These are phyloP conservation scores for Agraylea sexmaculata DNA, from an alignment of 1,140 invertebrate species.

Conservation along the genomic window DNA sequence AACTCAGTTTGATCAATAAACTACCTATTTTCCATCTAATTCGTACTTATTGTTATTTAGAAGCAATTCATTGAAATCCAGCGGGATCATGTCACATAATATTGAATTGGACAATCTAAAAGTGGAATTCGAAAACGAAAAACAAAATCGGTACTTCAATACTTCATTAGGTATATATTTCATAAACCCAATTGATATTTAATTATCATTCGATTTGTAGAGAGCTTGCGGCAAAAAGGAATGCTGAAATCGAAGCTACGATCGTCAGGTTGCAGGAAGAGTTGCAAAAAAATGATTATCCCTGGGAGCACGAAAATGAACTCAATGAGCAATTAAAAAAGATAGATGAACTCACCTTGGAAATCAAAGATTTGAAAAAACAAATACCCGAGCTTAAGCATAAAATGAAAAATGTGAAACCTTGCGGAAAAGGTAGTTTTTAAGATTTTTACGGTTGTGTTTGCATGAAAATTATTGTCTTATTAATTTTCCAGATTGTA, in stretches of 20 bases:
- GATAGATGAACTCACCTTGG: conserved; percentile 30
- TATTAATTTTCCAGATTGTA: conserved; percentile 27
- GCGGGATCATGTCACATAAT: conserved; percentile 22
- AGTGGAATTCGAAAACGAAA: conserved; percentile 38
- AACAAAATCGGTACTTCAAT: conserved; percentile 29
- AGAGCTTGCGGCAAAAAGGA: conserved; percentile 34
- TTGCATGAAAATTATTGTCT: conserved; percentile 12
- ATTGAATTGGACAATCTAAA: conserved; percentile 36
- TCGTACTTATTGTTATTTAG: too few relatives aligned
- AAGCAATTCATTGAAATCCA: conserved; percentile 20
- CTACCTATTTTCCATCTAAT: too few relatives aligned
- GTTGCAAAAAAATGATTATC: conserved; percentile 30
- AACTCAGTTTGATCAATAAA: too few relatives aligned
- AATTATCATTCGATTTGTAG: conserved; percentile 19
- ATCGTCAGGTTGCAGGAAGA: conserved; percentile 36
- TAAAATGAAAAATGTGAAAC: conserved; percentile 35
- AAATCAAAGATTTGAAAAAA: conserved; percentile 29
- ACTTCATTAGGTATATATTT: conserved; percentile 3
- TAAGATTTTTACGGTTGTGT: conserved; percentile 4
- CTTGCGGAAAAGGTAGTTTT: conserved; percentile 26
- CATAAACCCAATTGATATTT: conserved; percentile 3
- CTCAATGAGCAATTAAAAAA: conserved; percentile 27
- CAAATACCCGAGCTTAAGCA: conserved; percentile 33
- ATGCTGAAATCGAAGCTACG: conserved; percentile 35
- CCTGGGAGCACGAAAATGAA: conserved; percentile 33